Base-by-base conservation (phyloP, 2,113 vertebrate genomes). In the Sula dactylatra region DNA sequence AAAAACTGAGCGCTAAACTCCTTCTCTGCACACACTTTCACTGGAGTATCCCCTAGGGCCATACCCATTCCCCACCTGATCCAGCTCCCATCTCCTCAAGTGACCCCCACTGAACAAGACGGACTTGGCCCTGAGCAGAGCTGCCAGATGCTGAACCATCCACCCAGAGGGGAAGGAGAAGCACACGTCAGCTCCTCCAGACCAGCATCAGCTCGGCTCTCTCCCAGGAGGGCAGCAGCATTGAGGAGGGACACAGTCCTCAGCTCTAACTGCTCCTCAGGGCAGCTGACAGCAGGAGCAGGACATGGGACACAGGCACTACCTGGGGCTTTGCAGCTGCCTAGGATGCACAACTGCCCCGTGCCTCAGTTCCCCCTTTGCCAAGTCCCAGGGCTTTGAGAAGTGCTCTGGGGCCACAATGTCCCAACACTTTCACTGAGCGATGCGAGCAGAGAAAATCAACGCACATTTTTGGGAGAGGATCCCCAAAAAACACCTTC, bases 181-280 rank as follows among this genome's bases (percentile, higher is more conserved):
- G 13, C 52, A 52, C 25, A 61, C 4, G 3, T 14, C 65, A 42
- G 44, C 45, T 47, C 17, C 45, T 16, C 13, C 26, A 58, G 50
- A 55, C 24, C 50, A 76, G 62, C 4, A 0, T 26, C 4, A 0
- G 0, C 61, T 65, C 0, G 0, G 15, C n/a, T 74, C 19, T 38
- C 45, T 25, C 27, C 59, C n/a, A 79, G 76, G 4, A 61, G 11
- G 26, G 36, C 16, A 67, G 18, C 0, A 1, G 50, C 50, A 70
- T 40, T 3, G 3, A 25, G 29, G 36, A 88, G 16, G 32, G 34
- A 47, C 47, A 50, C 36, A 55, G 54, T 31, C 9, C 16, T 18
- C 52, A n/a, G 52, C 4, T 69, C 34, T 66, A 47, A 52, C 52
- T 42, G 77, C 81, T 80, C n/a, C 78, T 40, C 27, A 36, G 11